These are phyloP conservation scores for Ditylenchus weischeri DNA, from an alignment of 2,888 invertebrate species.

Conservation along the genomic window DNA sequence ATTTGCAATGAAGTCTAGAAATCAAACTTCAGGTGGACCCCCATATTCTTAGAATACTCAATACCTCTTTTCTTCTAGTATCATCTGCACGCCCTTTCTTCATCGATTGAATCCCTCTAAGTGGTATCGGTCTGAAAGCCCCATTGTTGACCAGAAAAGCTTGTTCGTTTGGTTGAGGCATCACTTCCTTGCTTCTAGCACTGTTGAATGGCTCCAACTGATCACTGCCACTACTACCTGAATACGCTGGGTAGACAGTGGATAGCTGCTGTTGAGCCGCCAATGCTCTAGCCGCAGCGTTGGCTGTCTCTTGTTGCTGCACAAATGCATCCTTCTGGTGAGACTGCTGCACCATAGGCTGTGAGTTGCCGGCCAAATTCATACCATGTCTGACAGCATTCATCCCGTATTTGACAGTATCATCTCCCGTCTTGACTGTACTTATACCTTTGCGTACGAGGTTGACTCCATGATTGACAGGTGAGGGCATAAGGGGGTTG, in stretches of 20 bases:
- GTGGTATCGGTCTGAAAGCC: neutral
- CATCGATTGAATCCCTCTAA: neutral
- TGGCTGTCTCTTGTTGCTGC: no score
- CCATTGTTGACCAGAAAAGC: constrained; percentile 3
- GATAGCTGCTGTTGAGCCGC: no score
- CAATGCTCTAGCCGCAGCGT: no score
- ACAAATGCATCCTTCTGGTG: no score
- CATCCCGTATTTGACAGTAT: constrained; percentile 1
- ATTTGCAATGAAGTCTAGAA: no score
- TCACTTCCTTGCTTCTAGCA: no score
- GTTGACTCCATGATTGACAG: neutral
- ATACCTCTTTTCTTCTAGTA: neutral
- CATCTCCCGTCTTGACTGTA: neutral
- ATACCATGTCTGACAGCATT: constrained; percentile 3
- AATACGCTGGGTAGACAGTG: no score
- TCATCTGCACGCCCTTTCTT: neutral
- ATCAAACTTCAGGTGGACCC: no score
- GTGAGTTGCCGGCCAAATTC: neutral
- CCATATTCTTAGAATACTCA: no score
- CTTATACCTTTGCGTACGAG: neutral
- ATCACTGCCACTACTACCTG: no score
- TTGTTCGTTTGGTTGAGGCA: neutral
- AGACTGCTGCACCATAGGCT: no score
- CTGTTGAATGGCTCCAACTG: no score
- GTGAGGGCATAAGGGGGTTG: neutral